These are phyloP conservation scores for Otus scops DNA, from an alignment of 2,797 vertebrate species.

Conservation along the genomic window DNA sequence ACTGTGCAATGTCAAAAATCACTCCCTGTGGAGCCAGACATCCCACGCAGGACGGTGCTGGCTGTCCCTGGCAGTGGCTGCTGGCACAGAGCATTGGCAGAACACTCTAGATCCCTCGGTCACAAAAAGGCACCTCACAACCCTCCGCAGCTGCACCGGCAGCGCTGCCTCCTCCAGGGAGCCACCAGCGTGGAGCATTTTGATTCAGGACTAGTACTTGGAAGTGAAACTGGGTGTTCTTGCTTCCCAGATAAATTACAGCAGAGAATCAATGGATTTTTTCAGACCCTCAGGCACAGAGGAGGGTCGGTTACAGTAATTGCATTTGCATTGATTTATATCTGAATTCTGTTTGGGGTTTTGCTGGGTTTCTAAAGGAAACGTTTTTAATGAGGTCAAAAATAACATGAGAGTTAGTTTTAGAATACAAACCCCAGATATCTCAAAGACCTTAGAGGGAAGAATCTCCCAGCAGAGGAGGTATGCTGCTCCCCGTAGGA, in stretches of 20 bases:
- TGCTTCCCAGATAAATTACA: background rate
- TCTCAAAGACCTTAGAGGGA: background rate
- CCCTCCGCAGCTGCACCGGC: fast-evolving
- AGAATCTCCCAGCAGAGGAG: background rate
- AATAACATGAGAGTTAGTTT: background rate
- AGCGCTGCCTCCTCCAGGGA: background rate
- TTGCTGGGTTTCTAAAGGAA: conserved; percentile 21
- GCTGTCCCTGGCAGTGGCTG: background rate
- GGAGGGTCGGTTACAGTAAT: background rate
- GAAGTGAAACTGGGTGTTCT: background rate
- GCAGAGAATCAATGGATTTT: background rate
- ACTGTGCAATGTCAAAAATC: background rate
- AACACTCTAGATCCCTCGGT: background rate
- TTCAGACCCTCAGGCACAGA: conserved; percentile 17
- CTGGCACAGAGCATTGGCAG: background rate
- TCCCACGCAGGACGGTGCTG: background rate
- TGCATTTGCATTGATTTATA: conserved; percentile 66
- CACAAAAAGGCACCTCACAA: fast-evolving
- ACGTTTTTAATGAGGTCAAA: background rate
- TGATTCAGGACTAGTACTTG: background rate
- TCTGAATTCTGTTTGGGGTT: conserved; percentile 24
- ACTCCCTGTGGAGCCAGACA: fast-evolving
- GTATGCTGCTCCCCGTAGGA: background rate
- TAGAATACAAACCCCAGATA: background rate
- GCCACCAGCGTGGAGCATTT: fast-evolving